Base-by-base conservation (phyloP, 1,140 invertebrate genomes). In the Drosophila teissieri region DNA sequence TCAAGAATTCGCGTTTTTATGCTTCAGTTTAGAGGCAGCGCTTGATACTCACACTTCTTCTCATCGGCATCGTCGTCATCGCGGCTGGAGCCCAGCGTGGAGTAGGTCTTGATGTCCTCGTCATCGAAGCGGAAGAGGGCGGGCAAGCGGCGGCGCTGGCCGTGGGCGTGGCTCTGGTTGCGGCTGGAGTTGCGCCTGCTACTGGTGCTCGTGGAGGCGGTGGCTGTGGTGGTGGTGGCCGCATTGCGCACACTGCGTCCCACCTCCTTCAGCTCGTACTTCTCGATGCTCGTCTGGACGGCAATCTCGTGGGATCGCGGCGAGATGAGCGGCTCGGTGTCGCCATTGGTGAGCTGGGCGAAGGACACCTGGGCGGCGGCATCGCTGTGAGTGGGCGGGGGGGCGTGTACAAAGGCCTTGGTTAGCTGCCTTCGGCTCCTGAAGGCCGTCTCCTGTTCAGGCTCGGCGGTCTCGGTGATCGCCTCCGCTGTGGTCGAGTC, bases 201-300 rank as follows among this genome's bases (percentile, higher is more conserved):
- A 12, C 49, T 52, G 15, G 49, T 52, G 78, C 39, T 80, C 46
- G 10, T 67, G 70, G 19, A 68, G 67, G 15, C 78, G 78, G 54
- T 73, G 54, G 49, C 73, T 53, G 81, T 77, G 11, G 90, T 80
- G 27, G 73, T 63, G 17, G 91, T 91, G 36, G 75, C 88, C 36
- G 73, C 91, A 75, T 90, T 77, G 42, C 70, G 62, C 4, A 86
- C 64, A 46, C 53, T 74, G 22, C 70, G 83, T n/a, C 36, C 70
- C 44, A 92, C 42, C n/a, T 85, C 79, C 22, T 75, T 78, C 17
- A 92, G 73, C 39, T 92, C 91, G 58, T 80, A 91, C 6, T 77
- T 69, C 45, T 92, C 91, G 45, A 91, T 77, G 73, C 91, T 92
- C 0, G 91, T 92, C 73, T 92, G 91, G 3, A 92, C 88, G 19